Percentiles rank a stretch among this genome's conserved stretches.
Evolutionary conservation across 2,113 vertebrate species (phyloP).

Genomic region (Hyaena hyaena): DNA sequence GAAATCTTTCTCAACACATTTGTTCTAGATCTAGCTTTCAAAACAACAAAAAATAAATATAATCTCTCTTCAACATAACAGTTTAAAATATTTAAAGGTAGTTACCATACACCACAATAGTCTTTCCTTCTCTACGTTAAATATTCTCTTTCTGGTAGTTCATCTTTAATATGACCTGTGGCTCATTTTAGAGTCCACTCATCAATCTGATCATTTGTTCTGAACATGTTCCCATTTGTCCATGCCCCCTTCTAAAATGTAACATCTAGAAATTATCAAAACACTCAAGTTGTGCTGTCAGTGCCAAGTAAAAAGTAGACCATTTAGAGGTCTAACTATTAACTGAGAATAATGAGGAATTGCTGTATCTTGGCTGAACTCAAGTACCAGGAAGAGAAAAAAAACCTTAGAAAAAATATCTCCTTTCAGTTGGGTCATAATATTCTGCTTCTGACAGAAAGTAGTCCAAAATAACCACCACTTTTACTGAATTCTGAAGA

Average conservation of each 20-base stretch:
- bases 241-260: conserved; percentile 33
- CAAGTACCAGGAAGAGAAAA: conserved; percentile 64
- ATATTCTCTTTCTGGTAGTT: conserved; percentile 16
- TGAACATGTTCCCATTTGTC: not conserved
- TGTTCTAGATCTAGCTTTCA: not conserved
- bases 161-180: conserved; percentile 4
- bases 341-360: conserved; percentile 75
- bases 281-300: conserved; percentile 47
- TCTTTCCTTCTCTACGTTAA: not conserved
- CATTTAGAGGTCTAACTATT: conserved; percentile 63
- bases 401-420: conserved; percentile 67
- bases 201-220: conserved; percentile 46
- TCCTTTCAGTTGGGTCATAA: conserved; percentile 73
- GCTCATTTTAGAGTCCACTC: conserved; percentile 20
- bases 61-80: not conserved
- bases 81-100: not conserved
- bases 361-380: conserved; percentile 81
- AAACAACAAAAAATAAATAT: not conserved
- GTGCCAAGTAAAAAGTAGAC: conserved; percentile 47
- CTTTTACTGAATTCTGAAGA: conserved; percentile 66
- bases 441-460: conserved; percentile 77
- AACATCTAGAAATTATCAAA: conserved; percentile 64
- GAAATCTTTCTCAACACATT: not conserved
- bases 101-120: not conserved
- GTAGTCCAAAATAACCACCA: conserved; percentile 78